Base-by-base conservation (phyloP, 1,140 invertebrate species). In the Schlechtendalia chinensis region DNA sequence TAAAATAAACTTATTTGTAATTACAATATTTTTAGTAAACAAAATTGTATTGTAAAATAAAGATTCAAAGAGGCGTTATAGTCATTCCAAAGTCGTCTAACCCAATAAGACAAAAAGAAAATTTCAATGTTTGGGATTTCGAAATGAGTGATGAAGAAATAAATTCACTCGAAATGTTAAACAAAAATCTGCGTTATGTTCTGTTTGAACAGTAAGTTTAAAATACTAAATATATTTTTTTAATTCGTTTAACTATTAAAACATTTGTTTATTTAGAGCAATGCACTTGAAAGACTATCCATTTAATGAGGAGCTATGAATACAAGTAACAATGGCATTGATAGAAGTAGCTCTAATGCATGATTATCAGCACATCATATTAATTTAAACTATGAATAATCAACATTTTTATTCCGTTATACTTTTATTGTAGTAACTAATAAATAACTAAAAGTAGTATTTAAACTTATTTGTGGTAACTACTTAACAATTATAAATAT, bases 81-180 rank as follows among this genome's bases (percentile, higher is more conserved):
- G 86, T 88, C 19, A 89, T 91, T 82, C 90, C 90, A 17, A 91
- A 92, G 89, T 86, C 92, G 10, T 90, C 91, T 17, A 93, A 88
- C 22, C 89, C 90, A 83, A 85, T 87, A 3, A 88, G 93, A 81
- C 91, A 94, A 69, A 85, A 87, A 82, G 87, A 91, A 63, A 95
- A 95, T 84, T 88, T 92, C 83, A 84, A 91, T 79, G 88, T 93
- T 58, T 93, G 91, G 84, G 91, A 93, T 84, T 94, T 94, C 84
- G 85, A 88, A 77, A 84, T 94, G 69, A 86, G 87, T 10, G 82
- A 86, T 6, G 89, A 90, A 56, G 90, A 91, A 69, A 84, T 86
- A 24, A 83, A 83, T 10, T 82, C 83, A 39, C 83, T 88, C 11
- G 84, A 86, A 80, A 81, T 83, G 27, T 85, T 88, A 50, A 84